phyloP scores from a whole-genome alignment of 2,797 vertebrate species.

The Neoniphon sammara region DNA sequence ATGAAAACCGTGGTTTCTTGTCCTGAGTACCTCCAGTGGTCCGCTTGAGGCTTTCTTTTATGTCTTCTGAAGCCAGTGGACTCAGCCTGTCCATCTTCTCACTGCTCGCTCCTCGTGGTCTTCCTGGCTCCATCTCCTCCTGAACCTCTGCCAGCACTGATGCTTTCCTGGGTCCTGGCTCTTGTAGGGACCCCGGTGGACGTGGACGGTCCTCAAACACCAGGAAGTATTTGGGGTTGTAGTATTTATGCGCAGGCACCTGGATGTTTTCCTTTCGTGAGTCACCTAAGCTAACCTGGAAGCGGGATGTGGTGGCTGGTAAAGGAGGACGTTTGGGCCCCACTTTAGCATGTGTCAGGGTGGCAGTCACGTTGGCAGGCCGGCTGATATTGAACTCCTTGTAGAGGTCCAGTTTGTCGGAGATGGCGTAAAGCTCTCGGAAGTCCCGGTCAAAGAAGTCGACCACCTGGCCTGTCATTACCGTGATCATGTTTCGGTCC shows the following conservation, averaged over 20 bases:
- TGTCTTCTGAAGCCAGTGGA: constrained; percentile 20
- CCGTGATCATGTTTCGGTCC: constrained; percentile 91
- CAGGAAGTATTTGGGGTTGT: constrained; percentile 94
- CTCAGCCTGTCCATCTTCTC: constrained; percentile 42
- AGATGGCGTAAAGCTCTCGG: constrained; percentile 93
- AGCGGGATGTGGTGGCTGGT: constrained; percentile 76
- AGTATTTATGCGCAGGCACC: constrained; percentile 90
- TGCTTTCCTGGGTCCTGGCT: constrained; percentile 24
- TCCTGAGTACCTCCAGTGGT: not conserved
- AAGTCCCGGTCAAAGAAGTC: constrained; percentile 93
- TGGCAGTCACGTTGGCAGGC: constrained; percentile 23
- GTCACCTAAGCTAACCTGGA: constrained; percentile 80
- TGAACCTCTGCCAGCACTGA: not conserved
- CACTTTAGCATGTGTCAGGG: constrained; percentile 39
- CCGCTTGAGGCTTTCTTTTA: constrained; percentile 12
- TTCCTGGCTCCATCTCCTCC: constrained; percentile 23
- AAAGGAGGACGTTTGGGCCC: constrained; percentile 55
- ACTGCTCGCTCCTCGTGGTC: constrained; percentile 42
- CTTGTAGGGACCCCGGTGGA: constrained; percentile 45
- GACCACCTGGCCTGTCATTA: constrained; percentile 91
- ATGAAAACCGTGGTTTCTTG: constrained; percentile 19
- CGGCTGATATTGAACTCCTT: constrained; percentile 85
- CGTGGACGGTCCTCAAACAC: constrained; percentile 75
- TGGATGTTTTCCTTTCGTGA: constrained; percentile 52
- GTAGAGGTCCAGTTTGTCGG: constrained; percentile 89